Conservation (phyloP, 2,888 invertebrate genomes). For the Phaedon cochleariae region DNA sequence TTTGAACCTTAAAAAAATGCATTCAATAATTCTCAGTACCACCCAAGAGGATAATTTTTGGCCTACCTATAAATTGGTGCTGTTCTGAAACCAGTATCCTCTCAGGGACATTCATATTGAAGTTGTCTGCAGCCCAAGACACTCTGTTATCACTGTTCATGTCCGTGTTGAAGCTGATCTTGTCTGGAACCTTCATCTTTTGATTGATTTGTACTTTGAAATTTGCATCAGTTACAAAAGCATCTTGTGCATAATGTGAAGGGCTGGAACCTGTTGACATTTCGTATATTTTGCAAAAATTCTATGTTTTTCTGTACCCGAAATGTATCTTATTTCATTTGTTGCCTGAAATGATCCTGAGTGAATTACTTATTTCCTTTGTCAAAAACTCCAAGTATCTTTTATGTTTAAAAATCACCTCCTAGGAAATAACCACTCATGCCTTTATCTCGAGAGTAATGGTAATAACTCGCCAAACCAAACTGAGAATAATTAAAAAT, state of each 20-base stretch:
- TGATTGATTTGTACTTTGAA: slow-evolving; percentile 81
- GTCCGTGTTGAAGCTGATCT: slow-evolving; percentile 79
- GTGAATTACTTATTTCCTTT: no score
- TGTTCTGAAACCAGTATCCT: slow-evolving; percentile 89
- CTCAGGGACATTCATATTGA: slow-evolving; percentile 94
- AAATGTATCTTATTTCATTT: not conserved
- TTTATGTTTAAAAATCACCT: no score
- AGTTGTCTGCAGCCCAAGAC: slow-evolving; percentile 77
- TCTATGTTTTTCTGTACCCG: not conserved
- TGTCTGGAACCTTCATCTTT: slow-evolving; percentile 83
- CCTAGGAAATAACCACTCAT: no score
- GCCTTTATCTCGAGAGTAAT: no score
- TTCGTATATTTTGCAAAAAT: slow-evolving; percentile 31
- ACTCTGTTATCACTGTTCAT: slow-evolving; percentile 69
- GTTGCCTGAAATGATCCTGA: not conserved
- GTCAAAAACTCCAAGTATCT: not conserved
- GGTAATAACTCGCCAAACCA: no score
- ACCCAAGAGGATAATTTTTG: no score
- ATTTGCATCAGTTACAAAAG: slow-evolving; percentile 66
- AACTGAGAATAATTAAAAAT: no score
- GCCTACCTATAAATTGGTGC: slow-evolving; percentile 71
- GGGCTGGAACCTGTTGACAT: slow-evolving; percentile 73
- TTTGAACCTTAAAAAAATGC: slow-evolving; percentile 70
- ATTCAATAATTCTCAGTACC: slow-evolving; percentile 4
- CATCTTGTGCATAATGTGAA: slow-evolving; percentile 72